These are phyloP conservation scores for Corythaeola cristata DNA, from an alignment of 2,113 vertebrate species.

Conservation along the genomic window DNA sequence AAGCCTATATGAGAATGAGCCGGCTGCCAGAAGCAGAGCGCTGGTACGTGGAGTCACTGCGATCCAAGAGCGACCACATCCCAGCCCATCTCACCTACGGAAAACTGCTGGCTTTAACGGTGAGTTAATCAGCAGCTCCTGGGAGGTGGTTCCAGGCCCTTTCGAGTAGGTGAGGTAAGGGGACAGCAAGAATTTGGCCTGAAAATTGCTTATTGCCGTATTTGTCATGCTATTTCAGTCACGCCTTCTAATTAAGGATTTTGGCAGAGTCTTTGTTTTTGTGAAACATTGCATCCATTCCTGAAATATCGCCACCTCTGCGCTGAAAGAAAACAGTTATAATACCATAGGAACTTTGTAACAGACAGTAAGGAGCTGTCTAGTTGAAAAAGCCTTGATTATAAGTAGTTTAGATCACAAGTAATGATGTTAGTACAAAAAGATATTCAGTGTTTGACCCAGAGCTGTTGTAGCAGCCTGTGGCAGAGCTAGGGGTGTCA, in stretches of 20 bases:
- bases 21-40: slow-evolving; percentile 89
- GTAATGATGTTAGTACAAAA: background rate
- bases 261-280: background rate
- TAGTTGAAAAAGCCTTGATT: background rate
- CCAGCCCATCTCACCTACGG: slow-evolving; percentile 97
- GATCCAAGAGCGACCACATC: slow-evolving; percentile 94
- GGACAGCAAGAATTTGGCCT: background rate
- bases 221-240: background rate
- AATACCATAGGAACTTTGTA: background rate
- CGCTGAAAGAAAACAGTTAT: background rate
- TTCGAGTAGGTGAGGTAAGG: background rate
- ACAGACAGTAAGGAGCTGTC: background rate
- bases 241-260: background rate
- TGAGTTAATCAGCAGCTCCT: slow-evolving; percentile 67
- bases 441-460: background rate
- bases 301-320: background rate
- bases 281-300: background rate
- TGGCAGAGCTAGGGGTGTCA: background rate
- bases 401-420: background rate
- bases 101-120: slow-evolving; percentile 91
- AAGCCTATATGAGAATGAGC: slow-evolving; percentile 93
- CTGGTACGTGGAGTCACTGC: slow-evolving; percentile 93
- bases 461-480: background rate
- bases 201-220: background rate
- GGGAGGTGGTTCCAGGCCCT: background rate